Evolutionary conservation across 2,888 invertebrate genomes (phyloP).

Genomic region (Eulithis testata): DNA sequence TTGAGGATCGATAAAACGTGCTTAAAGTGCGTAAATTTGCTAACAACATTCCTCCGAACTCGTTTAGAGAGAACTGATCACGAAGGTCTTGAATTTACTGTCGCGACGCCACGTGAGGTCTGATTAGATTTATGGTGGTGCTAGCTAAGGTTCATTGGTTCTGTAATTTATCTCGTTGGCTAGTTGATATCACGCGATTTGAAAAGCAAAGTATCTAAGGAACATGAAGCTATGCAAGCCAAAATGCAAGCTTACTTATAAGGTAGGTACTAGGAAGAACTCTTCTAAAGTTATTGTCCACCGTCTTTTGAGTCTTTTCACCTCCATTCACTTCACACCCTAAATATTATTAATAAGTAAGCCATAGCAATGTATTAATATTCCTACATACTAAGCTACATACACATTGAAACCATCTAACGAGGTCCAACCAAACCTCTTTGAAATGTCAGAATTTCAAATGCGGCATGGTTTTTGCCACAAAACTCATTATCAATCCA

Average conservation of each 20-base stretch:
- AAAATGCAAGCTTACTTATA: not conserved
- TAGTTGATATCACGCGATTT: constrained; percentile 19
- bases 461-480: no score
- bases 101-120: constrained; percentile 23
- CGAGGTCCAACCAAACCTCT: no score
- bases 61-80: constrained; percentile 13
- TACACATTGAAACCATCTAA: no score
- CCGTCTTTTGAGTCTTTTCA: no score
- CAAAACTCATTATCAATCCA: no score
- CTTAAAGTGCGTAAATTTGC: constrained; percentile 28
- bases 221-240: not conserved
- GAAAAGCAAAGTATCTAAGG: not conserved
- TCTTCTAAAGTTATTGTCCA: no score
- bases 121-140: constrained; percentile 12
- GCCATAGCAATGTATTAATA: no score
- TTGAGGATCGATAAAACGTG: constrained; percentile 17
- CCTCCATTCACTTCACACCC: no score
- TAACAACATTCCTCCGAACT: constrained; percentile 27
- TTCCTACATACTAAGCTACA: no score
- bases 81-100: constrained; percentile 17
- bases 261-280: no score
- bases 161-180: constrained; percentile 1
- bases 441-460: no score
- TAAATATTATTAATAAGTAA: no score
- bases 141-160: constrained; percentile 13